These are phyloP conservation scores for Tetropium fuscum DNA, from an alignment of 2,888 invertebrate genomes.

Conservation along the genomic window DNA sequence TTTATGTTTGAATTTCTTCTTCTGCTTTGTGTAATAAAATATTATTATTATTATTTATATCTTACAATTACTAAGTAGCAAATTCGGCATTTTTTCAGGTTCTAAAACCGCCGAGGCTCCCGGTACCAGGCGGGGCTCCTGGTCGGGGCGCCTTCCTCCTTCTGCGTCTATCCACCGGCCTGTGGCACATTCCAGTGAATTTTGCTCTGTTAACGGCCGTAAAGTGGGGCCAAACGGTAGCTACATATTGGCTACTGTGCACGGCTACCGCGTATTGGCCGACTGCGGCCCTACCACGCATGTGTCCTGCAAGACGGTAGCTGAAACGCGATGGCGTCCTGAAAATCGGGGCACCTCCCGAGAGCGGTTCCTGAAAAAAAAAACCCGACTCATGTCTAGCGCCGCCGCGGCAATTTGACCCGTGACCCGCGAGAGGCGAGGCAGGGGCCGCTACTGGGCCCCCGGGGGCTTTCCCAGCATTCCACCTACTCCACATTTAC, in stretches of 20 bases:
- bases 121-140: too few species aligned
- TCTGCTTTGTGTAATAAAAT: too few species aligned
- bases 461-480: slow-evolving; percentile 57
- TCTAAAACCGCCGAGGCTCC: too few species aligned
- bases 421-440: slow-evolving; percentile 42
- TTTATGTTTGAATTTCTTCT: too few species aligned
- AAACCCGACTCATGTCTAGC: slow-evolving; percentile 13
- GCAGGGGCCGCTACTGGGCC: slow-evolving; percentile 54
- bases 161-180: slow-evolving; percentile 5
- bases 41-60: too few species aligned
- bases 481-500: slow-evolving; percentile 52
- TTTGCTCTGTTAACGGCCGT: slow-evolving; percentile 14
- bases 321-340: slow-evolving; percentile 24
- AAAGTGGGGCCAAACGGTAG: slow-evolving; percentile 38
- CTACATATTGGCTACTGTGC: slow-evolving; percentile 34
- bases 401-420: slow-evolving; percentile 31
- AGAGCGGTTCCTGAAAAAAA: slow-evolving; percentile 20
- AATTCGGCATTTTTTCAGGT: too few species aligned
- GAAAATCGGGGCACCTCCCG: slow-evolving; percentile 9
- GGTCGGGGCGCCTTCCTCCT: too few species aligned
- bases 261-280: slow-evolving; percentile 33
- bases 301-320: slow-evolving; percentile 19
- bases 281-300: slow-evolving; percentile 6
- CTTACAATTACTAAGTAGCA: too few species aligned
- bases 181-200: too few species aligned